Evolutionary conservation across 2,113 vertebrate genomes (phyloP), one percentile per base, ranked within the genome.

Genomic region (Rostratula benghalensis): DNA sequence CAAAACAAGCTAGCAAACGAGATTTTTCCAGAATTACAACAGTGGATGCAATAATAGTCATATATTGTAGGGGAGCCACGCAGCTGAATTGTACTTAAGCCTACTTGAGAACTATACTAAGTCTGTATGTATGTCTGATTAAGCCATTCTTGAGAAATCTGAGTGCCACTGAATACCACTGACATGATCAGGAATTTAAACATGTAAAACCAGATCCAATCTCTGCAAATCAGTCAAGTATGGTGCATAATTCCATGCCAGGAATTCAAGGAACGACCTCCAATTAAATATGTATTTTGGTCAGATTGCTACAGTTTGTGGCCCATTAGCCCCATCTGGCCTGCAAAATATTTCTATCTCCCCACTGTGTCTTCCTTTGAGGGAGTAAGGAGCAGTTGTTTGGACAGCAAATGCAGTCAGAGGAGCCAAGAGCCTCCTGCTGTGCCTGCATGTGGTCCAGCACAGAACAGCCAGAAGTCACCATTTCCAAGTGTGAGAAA

Each of bases 281-380:
- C 81, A 89, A 91, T 89, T 95, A 91, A 89, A 76, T 84, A 91
- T 18, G 48, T 28, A 71, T 79, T 91, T 94, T 85, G 65, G 67
- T 95, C 53, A 74, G 56, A 95, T 71, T 82, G 61, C 35, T 95
- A 43, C 43, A 45, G 77, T 85, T 87, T 78, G 77, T 87, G 74
- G 87, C 53, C 87, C 73, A 94, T 95, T 94, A 97, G 91, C 25
- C 91, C 82, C 81, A 93, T 95, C 77, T 95, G 87, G 84, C 81
- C 61, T 41, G 74, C 22, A 78, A 92, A 97, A 83, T 48, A 94
- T 89, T 89, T 78, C 77, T 87, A 28, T 84, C 80, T 96, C 74
- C 84, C 61, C 77, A 85, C 45, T 73, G 65, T 2, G 6, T 82
- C 93, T 94, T 82, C 61, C 65, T 92, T 57, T 43, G 33, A 94